Conservation (phyloP, 1,140 invertebrate species). For the Pseudomyrmex gracilis region DNA sequence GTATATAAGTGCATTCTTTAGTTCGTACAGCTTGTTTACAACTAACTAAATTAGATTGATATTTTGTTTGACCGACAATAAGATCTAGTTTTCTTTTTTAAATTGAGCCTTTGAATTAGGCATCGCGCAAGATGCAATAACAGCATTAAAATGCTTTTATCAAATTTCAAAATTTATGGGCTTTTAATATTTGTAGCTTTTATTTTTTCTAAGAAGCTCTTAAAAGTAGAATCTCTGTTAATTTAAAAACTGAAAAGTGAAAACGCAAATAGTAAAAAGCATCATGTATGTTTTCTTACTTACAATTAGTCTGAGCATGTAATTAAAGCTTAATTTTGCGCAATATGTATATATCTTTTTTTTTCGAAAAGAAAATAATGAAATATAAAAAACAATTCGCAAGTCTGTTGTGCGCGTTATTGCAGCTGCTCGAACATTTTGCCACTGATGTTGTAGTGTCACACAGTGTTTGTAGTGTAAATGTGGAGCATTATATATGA, state of each 20-base stretch:
- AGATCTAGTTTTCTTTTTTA: background rate
- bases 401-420: constrained; percentile 12
- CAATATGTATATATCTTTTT: no score
- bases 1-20: no score
- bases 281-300: no score
- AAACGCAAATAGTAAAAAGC: no score
- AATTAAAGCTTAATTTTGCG: no score
- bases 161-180: constrained; percentile 5
- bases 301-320: no score
- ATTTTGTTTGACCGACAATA: background rate
- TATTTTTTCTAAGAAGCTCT: background rate
- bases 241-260: no score
- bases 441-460: constrained; percentile 1
- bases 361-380: background rate
- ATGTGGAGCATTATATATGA: constrained; percentile 12
- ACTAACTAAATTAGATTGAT: no score
- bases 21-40: no score
- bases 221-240: no score
- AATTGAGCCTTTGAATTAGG: background rate
- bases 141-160: constrained; percentile 11
- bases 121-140: constrained; percentile 8
- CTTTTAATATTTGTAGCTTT: background rate
- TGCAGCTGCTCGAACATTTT: constrained; percentile 34
- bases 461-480: no score
- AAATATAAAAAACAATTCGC: background rate